Evolutionary conservation across 2,797 vertebrate species (phyloP), one percentile per base, ranked within the genome.

Genomic region (Acipenser transmontanus): DNA sequence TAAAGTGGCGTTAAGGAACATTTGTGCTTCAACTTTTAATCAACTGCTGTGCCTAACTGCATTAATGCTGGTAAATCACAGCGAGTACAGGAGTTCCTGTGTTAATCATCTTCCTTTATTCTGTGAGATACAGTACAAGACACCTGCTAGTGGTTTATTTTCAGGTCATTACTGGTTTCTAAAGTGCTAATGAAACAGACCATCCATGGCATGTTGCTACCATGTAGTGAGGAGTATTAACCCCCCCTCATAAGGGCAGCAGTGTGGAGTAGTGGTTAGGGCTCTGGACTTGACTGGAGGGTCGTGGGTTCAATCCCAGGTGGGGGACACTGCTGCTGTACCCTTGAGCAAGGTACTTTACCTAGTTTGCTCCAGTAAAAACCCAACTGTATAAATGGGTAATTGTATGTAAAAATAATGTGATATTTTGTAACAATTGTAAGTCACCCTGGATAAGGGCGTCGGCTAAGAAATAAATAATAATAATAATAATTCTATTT

Each of bases 11-110:
- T 81, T 81, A 78, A 78, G 78, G 77, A 77, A 86, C 84, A 82
- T 81, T 90, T 84, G 82, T 87, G 80, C 74, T 88, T 88, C 88
- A 89, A 87, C 82, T 83, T 91, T 88, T 88, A 90, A 91, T 91
- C 89, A 90, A 86, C 80, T 72, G 77, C 82, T 81, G 81, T 85
- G 87, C 77, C 77, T 84, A 83, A 82, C 77, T 71, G 81, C 78
- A 85, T 85, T 82, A 88, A 84, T 82, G 80, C 72, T 79, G 77
- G 72, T 84, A 79, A 81, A 85, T 83, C 82, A 82, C 74, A 69
- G 80, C 77, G 80, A 83, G 82, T 71, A 57, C 81, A 81, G 81
- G 84, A 85, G 85, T 85, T 87, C 81, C 74, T 68, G 82, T 73
- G 78, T 79, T 83, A 84, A 91, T 81, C 79, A 83, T 81, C 81